Evolutionary conservation across 2,113 vertebrate genomes (phyloP).

Genomic region (Xenus cinereus): DNA sequence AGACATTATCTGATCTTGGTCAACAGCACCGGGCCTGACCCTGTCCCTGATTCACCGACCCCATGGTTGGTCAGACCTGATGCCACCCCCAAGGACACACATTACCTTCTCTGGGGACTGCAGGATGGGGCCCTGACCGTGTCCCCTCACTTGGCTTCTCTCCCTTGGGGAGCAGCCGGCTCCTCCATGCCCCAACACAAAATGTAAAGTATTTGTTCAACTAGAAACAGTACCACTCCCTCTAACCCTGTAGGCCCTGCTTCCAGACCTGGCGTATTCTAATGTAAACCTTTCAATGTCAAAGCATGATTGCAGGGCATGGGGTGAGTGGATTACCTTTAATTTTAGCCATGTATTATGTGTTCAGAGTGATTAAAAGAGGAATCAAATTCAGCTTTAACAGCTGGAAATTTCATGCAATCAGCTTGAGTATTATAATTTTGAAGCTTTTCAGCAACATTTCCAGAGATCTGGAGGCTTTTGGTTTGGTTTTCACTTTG

Average conservation of each 20-base stretch:
- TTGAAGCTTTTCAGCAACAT: neutral
- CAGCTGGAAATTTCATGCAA: conserved; percentile 26
- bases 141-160: rapidly evolving
- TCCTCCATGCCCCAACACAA: neutral
- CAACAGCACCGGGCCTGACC: rapidly evolving
- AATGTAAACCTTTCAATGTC: neutral
- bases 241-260: neutral
- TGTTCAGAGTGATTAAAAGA: conserved; percentile 30
- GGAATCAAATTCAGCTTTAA: conserved; percentile 23
- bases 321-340: conserved; percentile 17
- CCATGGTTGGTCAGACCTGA: rapidly evolving
- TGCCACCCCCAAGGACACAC: neutral
- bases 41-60: neutral
- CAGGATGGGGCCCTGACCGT: rapidly evolving
- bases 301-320: neutral
- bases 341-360: conserved; percentile 19
- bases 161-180: neutral
- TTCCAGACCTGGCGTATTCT: neutral
- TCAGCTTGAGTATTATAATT: conserved; percentile 15
- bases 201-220: rapidly evolving
- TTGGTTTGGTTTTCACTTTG: neutral
- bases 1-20: neutral
- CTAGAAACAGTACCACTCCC: neutral
- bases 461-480: neutral
- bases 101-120: rapidly evolving